Percentiles rank a stretch among this genome's conserved stretches.
These are phyloP conservation scores for Barypeithes pellucidus DNA, from an alignment of 2,888 invertebrate species.

Conservation along the genomic window DNA sequence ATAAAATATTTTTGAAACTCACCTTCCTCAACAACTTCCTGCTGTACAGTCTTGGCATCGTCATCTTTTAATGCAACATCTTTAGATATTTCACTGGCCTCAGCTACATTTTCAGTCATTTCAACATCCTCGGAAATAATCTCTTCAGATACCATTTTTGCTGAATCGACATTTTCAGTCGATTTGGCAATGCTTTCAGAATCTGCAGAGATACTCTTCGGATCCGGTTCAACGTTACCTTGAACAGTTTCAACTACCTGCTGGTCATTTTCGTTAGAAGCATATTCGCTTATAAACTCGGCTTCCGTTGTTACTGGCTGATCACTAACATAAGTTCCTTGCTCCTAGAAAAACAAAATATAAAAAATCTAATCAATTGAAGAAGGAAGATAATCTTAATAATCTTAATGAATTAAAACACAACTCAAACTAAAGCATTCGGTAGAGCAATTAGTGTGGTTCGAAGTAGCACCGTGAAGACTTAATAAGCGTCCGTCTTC, in stretches of 20 bases:
- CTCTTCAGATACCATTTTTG: neutral
- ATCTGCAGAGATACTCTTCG: neutral
- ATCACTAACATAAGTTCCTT: neutral
- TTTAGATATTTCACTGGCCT: neutral
- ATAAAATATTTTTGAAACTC: too few species aligned
- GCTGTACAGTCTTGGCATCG: neutral
- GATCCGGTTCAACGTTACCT: slow-evolving; percentile 2
- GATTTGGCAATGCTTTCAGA: slow-evolving; percentile 7
- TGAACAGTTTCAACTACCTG: neutral
- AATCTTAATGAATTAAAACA: too few species aligned
- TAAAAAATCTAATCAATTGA: too few species aligned
- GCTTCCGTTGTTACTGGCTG: slow-evolving; percentile 5
- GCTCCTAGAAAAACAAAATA: neutral
- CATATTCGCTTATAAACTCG: slow-evolving; percentile 7
- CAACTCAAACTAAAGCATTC: too few species aligned
- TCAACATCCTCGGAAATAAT: neutral
- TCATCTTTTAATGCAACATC: neutral
- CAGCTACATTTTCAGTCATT: slow-evolving; percentile 1
- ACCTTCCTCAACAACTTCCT: slow-evolving; percentile 16
- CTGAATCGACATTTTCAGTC: neutral
- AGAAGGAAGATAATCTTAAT: too few species aligned
- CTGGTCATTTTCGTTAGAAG: neutral
- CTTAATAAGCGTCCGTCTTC: too few species aligned
- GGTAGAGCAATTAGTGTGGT: too few species aligned
- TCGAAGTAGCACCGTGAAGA: too few species aligned